These are phyloP conservation scores for Eufriesea mexicana DNA, from an alignment of 1,140 invertebrate species.

Conservation along the genomic window DNA sequence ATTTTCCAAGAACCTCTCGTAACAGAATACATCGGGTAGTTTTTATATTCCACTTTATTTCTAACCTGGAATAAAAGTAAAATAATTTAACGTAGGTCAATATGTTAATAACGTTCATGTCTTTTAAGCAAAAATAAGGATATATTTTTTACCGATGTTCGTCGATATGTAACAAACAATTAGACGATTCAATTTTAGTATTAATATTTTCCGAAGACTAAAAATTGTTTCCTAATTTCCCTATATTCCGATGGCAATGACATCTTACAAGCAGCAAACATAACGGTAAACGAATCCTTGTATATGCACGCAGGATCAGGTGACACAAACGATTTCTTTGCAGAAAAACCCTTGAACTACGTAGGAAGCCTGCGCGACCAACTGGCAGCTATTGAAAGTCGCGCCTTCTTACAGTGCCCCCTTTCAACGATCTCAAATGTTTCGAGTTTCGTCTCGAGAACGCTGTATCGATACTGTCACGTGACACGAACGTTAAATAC, in stretches of 20 bases:
- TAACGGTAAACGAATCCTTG: not conserved
- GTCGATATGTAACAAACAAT: not conserved
- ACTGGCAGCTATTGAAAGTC: not conserved
- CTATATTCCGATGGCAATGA: not conserved
- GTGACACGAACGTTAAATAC: not conserved
- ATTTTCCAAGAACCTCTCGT: not conserved
- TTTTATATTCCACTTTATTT: constrained; percentile 8
- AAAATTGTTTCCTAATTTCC: constrained; percentile 29
- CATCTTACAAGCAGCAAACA: not conserved
- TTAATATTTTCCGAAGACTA: not conserved
- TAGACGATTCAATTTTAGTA: not conserved
- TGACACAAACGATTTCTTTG: constrained; percentile 46
- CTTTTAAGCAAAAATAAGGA: constrained; percentile 3
- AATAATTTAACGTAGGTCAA: not conserved
- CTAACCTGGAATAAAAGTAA: constrained; percentile 17
- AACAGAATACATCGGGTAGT: not conserved
- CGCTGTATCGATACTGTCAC: not conserved
- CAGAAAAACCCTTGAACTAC: constrained; percentile 29
- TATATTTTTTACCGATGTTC: not conserved
- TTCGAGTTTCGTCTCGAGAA: not conserved
- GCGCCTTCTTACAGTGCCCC: not conserved
- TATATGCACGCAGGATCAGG: constrained; percentile 4
- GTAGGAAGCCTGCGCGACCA: not conserved
- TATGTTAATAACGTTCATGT: constrained; percentile 2
- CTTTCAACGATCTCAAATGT: constrained; percentile 28